Conservation (phyloP, 2,888 invertebrate genomes). For the Lordiphosa andalusiaca region DNA sequence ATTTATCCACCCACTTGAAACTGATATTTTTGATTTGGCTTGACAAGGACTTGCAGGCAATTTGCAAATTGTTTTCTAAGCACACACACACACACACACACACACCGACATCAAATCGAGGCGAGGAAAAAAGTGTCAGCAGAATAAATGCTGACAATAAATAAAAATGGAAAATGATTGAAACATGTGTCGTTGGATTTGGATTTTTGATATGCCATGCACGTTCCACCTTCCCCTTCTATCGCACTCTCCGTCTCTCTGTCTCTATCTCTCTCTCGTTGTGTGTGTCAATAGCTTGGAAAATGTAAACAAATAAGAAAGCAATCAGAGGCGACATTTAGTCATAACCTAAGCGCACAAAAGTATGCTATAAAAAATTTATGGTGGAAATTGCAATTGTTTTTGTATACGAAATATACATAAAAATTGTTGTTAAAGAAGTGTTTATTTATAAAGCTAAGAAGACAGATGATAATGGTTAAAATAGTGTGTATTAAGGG, state of each 20-base stretch:
- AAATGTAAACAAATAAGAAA: constrained; percentile 71
- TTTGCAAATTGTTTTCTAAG: constrained; percentile 73
- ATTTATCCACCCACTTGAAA: constrained; percentile 16
- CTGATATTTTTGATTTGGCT: constrained; percentile 32
- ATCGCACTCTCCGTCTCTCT: background rate
- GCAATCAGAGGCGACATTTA: constrained; percentile 68
- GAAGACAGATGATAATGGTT: background rate
- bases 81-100: constrained; percentile 35
- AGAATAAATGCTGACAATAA: constrained; percentile 48
- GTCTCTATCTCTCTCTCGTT: background rate
- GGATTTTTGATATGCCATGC: constrained; percentile 61
- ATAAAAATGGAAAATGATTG: constrained; percentile 71
- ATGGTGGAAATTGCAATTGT: constrained; percentile 48
- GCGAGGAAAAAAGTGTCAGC: constrained; percentile 40
- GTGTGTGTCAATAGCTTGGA: constrained; percentile 54
- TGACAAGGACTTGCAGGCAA: constrained; percentile 47
- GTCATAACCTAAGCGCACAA: constrained; percentile 46
- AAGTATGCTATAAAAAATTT: constrained; percentile 71
- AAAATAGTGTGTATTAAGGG: background rate
- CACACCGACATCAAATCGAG: background rate
- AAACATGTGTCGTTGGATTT: constrained; percentile 65
- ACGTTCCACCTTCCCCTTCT: constrained; percentile 38
- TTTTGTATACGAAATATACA: constrained; percentile 3
- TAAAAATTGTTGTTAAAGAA: constrained; percentile 32
- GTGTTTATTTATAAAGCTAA: constrained; percentile 15